phyloP scores from a whole-genome alignment of 2,797 vertebrate genomes.

The Pachyuromys duprasi region DNA sequence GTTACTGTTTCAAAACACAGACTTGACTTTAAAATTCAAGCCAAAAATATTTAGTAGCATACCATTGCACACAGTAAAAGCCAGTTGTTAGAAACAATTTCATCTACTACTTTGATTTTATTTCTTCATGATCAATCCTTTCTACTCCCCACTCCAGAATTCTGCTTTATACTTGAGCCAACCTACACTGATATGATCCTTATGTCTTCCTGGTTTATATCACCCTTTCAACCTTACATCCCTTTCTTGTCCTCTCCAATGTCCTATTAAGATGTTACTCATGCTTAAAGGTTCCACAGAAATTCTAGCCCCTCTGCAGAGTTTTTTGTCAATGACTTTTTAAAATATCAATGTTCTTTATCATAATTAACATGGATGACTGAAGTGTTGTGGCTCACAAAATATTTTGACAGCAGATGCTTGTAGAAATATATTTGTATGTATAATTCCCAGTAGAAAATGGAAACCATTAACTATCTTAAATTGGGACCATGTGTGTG shows the following conservation, averaged over 20 bases:
- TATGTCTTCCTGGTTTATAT: not conserved
- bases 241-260: not conserved
- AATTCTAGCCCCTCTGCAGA: not conserved
- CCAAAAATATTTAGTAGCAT: not conserved
- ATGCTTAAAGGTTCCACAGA: not conserved
- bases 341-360: not conserved
- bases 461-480: slow-evolving; percentile 35
- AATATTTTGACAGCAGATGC: slow-evolving; percentile 23
- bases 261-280: not conserved
- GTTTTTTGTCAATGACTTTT: not conserved
- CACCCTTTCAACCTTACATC: slow-evolving; percentile 30
- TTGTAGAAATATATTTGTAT: slow-evolving; percentile 26
- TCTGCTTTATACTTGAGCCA: slow-evolving; percentile 14
- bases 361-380: slow-evolving; percentile 11
- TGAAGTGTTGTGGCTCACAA: not conserved
- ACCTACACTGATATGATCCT: not conserved
- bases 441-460: slow-evolving; percentile 44
- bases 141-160: not conserved
- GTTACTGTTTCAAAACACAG: slow-evolving; percentile 49
- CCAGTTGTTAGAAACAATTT: not conserved
- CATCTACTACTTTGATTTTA: not conserved
- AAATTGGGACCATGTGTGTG: not conserved
- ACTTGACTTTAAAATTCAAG: slow-evolving; percentile 17
- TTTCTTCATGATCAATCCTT: not conserved
- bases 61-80: not conserved